Conservation (phyloP, 1,140 invertebrate species). For the Microvelia longipes region DNA sequence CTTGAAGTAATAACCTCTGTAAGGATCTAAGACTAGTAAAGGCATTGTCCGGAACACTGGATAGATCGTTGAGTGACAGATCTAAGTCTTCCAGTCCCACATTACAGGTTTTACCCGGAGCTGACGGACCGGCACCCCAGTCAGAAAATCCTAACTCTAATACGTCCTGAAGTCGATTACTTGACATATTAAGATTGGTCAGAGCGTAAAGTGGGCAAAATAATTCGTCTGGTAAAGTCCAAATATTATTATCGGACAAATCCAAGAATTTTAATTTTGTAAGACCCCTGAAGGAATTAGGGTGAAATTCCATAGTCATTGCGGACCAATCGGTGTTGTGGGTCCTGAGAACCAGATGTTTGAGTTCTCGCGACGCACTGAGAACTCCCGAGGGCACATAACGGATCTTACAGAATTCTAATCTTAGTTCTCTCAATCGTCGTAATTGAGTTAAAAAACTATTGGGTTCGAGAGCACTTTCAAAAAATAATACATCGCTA, state of each 20-base stretch:
- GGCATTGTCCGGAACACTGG: constrained; percentile 45
- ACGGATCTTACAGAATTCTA: constrained; percentile 65
- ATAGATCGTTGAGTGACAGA: constrained; percentile 55
- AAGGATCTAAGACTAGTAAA: constrained; percentile 50
- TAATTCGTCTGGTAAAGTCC: constrained; percentile 51
- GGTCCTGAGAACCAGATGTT: constrained; percentile 49
- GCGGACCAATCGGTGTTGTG: constrained; percentile 66
- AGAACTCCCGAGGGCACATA: constrained; percentile 52
- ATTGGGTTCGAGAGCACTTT: constrained; percentile 46
- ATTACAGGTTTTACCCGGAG: constrained; percentile 41
- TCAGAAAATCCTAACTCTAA: constrained; percentile 52
- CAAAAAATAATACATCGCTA: constrained; percentile 62
- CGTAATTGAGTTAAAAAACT: constrained; percentile 48
- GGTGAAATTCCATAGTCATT: constrained; percentile 55
- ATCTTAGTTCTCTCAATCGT: constrained; percentile 46
- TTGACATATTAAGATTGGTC: constrained; percentile 51
- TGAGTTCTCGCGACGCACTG: constrained; percentile 45
- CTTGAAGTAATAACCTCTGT: constrained; percentile 46
- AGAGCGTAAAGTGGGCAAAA: constrained; percentile 58
- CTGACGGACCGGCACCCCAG: constrained; percentile 33
- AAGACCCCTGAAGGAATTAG: constrained; percentile 50
- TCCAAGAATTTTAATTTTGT: constrained; percentile 50
- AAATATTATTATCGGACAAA: constrained; percentile 64
- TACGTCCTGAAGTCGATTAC: constrained; percentile 62
- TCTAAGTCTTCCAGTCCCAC: constrained; percentile 50